Percentiles rank a stretch among this genome's conserved stretches.
phyloP scores from a whole-genome alignment of 1,140 invertebrate species.

The Sitodiplosis mosellana region DNA sequence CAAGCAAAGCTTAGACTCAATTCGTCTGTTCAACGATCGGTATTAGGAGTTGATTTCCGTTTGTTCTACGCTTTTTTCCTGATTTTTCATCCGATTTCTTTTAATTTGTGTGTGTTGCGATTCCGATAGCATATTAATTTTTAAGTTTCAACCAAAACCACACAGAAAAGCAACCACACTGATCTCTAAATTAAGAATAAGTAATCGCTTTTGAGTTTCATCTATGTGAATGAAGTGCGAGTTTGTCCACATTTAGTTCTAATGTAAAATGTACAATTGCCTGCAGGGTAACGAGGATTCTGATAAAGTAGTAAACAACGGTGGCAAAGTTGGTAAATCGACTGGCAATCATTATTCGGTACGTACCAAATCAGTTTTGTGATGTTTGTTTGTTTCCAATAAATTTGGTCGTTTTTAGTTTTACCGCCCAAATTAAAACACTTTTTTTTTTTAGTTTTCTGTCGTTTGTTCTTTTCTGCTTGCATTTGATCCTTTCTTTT shows the following conservation, averaged over 20 bases:
- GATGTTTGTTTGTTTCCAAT: not conserved
- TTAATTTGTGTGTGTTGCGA: not conserved
- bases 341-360: conserved; percentile 26
- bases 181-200: not conserved
- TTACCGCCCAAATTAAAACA: too few relatives aligned
- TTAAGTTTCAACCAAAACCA: not conserved
- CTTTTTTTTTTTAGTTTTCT: too few relatives aligned
- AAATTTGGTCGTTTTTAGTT: too few relatives aligned
- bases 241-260: not conserved
- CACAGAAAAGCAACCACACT: too few relatives aligned
- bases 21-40: too few relatives aligned
- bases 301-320: conserved; percentile 12
- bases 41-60: too few relatives aligned
- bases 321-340: conserved; percentile 27
- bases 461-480: too few relatives aligned
- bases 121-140: not conserved
- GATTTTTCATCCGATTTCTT: not conserved
- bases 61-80: too few relatives aligned
- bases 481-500: too few relatives aligned
- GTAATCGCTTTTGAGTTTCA: not conserved
- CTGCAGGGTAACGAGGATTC: conserved; percentile 24
- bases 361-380: conserved; percentile 25
- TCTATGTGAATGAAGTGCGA: not conserved
- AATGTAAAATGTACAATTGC: conserved; percentile 2
- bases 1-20: not conserved